Evolutionary conservation across 2,797 vertebrate genomes (phyloP).

Genomic region (Spatula versicolor): DNA sequence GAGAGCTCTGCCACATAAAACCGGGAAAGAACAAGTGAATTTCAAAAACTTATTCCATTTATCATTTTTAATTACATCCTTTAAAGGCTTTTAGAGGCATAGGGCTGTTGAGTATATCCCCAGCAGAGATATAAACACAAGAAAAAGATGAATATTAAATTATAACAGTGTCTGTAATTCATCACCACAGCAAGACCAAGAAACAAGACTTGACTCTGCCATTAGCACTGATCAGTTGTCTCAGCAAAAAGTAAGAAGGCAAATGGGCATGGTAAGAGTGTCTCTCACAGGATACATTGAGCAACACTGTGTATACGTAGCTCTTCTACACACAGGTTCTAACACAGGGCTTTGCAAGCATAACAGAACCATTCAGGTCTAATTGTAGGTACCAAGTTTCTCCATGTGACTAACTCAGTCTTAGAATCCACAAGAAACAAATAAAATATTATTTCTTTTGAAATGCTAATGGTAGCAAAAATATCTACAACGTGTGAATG

Average conservation of each 20-base stretch:
- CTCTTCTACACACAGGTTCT: neutral
- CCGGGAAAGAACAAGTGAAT: neutral
- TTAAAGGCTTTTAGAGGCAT: neutral
- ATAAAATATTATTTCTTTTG: neutral
- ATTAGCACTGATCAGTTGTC: neutral
- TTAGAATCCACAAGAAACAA: neutral
- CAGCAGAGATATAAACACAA: neutral
- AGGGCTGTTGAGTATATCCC: neutral
- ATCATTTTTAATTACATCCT: neutral
- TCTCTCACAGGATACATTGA: neutral
- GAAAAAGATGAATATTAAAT: neutral
- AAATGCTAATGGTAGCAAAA: neutral
- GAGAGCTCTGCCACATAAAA: neutral
- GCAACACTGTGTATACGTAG: neutral
- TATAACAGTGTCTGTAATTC: neutral
- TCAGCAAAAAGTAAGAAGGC: neutral
- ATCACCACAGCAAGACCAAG: neutral
- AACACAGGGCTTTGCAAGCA: neutral
- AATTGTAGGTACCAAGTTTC: neutral
- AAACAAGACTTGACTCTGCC: neutral
- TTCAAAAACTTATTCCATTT: neutral
- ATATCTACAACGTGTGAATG: neutral
- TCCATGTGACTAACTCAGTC: neutral
- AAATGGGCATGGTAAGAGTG: neutral
- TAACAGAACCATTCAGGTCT: neutral